phyloP scores from a whole-genome alignment of 2,888 invertebrate genomes.

The Drosophila maculinotata region DNA sequence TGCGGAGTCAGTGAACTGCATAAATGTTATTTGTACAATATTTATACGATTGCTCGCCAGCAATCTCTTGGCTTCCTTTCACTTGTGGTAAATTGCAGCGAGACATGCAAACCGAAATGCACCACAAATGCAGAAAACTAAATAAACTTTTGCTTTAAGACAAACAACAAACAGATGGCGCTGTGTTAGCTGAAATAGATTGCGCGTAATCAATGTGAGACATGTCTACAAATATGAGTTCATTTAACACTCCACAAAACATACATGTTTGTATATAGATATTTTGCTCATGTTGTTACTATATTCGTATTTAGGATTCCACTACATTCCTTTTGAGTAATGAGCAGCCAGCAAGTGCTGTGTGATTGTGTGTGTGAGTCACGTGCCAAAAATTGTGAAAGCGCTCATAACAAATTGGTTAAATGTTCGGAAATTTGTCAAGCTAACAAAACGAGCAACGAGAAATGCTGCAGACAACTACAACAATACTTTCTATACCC shows the following conservation, averaged over 20 bases:
- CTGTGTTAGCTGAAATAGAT: slow-evolving; percentile 37
- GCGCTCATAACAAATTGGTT: slow-evolving; percentile 64
- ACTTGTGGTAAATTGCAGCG: slow-evolving; percentile 57
- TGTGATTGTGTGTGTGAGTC: slow-evolving; percentile 22
- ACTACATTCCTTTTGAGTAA: slow-evolving; percentile 63
- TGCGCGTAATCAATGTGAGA: slow-evolving; percentile 47
- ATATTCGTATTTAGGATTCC: slow-evolving; percentile 28
- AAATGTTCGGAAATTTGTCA: slow-evolving; percentile 70
- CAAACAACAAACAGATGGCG: slow-evolving; percentile 12
- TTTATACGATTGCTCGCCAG: slow-evolving; percentile 46
- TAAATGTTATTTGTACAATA: slow-evolving; percentile 57
- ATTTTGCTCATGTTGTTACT: slow-evolving; percentile 3
- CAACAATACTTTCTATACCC: slow-evolving; percentile 10
- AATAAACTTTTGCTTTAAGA: slow-evolving; percentile 9
- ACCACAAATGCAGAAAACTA: slow-evolving; percentile 37
- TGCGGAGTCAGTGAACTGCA: slow-evolving; percentile 65
- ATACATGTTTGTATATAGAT: slow-evolving; percentile 12
- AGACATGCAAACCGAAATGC: slow-evolving; percentile 57
- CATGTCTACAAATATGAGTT: slow-evolving; percentile 65
- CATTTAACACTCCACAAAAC: slow-evolving; percentile 45
- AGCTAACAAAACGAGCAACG: slow-evolving; percentile 24
- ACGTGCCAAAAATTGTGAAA: slow-evolving; percentile 58
- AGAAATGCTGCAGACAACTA: neutral
- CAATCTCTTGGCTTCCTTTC: slow-evolving; percentile 10
- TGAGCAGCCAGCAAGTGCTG: slow-evolving; percentile 42